Conservation (phyloP, 2,888 invertebrate genomes). For the Tachina grossa region DNA sequence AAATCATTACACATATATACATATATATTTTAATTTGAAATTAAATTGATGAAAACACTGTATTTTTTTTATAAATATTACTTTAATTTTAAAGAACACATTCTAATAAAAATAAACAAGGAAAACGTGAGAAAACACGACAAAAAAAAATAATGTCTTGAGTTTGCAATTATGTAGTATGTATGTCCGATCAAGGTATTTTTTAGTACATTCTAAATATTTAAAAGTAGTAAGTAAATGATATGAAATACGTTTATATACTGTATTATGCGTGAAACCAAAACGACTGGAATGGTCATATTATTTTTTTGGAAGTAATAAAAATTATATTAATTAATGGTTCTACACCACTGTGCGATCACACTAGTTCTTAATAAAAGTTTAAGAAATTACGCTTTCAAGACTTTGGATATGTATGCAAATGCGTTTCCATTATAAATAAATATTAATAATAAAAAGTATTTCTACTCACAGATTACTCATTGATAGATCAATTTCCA, state of each 20-base stretch:
- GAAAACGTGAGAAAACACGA: not conserved
- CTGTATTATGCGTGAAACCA: too few relatives aligned
- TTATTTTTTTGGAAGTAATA: too few relatives aligned
- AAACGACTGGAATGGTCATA: too few relatives aligned
- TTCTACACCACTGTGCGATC: not conserved
- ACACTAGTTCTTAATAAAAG: not conserved
- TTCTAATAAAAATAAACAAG: conserved; percentile 5
- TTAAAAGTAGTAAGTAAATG: too few relatives aligned
- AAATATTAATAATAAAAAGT: not conserved
- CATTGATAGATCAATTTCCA: conserved; percentile 94
- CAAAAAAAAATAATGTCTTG: too few relatives aligned
- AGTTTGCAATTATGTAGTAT: too few relatives aligned
- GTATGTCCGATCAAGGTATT: too few relatives aligned
- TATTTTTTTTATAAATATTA: conserved; percentile 57
- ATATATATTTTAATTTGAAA: conserved; percentile 34
- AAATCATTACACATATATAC: not conserved
- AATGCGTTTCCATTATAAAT: not conserved
- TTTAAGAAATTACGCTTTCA: not conserved
- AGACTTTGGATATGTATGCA: not conserved
- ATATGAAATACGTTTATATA: too few relatives aligned
- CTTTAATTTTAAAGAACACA: conserved; percentile 23
- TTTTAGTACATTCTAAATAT: too few relatives aligned
- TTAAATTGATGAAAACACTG: conserved; percentile 46
- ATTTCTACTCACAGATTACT: conserved; percentile 88
- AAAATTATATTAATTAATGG: not conserved